Base-by-base conservation (phyloP, 2,888 invertebrate genomes). In the Muscina levida region DNA sequence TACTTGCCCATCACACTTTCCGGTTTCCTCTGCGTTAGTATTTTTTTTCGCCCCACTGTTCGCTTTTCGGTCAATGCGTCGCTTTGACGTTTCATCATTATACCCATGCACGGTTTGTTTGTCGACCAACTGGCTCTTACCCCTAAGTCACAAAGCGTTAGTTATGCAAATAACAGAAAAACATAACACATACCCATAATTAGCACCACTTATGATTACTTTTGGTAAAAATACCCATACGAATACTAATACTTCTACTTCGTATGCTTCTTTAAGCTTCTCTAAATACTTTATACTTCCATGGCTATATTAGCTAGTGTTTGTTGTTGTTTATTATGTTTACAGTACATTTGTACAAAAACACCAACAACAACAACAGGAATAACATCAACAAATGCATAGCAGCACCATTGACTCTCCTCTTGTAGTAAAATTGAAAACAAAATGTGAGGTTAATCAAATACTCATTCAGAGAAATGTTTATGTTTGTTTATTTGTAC, bases 401-500 rank as follows among this genome's bases (percentile, higher is more conserved):
- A n/a, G 51, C 19, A 4, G 17, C 19, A 13, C 17, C 26, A n/a
- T 44, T 44, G 2, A 44, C 44, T 31, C 44, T 44, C 44, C 44
- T 44, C 44, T 44, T 19, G 59, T 8, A 31, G 31, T 31, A 31
- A 31, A 31, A 31, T 8, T 8, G 8, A 31, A 31, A 31, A 31
- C 39, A 62, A 77, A 80, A 77, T 77, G 71, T 74, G 73, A 74
- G 77, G 77, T 77, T 81, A 81, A 81, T 81, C 77, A 77, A 81
- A 77, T 81, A 77, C 67, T 77, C 74, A 77, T 81, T 81, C 77
- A 81, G 74, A 77, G 53, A 53, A 77, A 72, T 77, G 71, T 81
- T 74, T 31, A 5, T 81, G 67, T 81, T 77, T 81, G 62, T 72
- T 53, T 53, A 22, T 44, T n/a, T 44, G 44, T 44, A n/a, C 44